phyloP scores from a whole-genome alignment of 2,113 vertebrate species.

The Leptodactylus fuscus region DNA sequence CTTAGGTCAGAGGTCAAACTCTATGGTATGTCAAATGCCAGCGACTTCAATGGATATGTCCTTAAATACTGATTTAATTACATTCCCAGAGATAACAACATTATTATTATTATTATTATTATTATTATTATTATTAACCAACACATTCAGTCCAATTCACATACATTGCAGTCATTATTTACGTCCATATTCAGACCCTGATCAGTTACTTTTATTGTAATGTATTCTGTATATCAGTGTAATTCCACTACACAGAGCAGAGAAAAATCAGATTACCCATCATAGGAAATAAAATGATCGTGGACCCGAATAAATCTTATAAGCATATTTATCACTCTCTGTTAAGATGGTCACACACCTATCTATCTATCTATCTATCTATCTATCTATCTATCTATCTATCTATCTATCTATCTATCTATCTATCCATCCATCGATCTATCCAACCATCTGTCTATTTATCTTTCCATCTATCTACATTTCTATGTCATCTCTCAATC shows the following conservation, averaged over 20 bases:
- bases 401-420: too few species aligned
- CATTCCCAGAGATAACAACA: conserved; percentile 26
- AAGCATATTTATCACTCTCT: too few species aligned
- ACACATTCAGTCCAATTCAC: too few species aligned
- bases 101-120: too few species aligned
- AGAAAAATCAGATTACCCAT: conserved; percentile 20
- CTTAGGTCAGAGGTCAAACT: conserved; percentile 76
- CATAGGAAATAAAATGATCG: too few species aligned
- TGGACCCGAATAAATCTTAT: too few species aligned
- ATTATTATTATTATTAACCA: too few species aligned
- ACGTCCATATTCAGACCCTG: background rate
- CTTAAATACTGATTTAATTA: conserved; percentile 51
- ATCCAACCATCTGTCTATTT: background rate
- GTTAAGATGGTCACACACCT: too few species aligned
- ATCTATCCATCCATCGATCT: too few species aligned
- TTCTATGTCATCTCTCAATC: background rate
- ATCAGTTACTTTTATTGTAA: conserved; percentile 7
- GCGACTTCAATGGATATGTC: conserved; percentile 60
- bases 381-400: background rate
- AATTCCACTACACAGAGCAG: background rate
- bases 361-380: background rate
- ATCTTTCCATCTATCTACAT: background rate
- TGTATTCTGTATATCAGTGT: background rate
- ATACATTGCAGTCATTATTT: background rate
- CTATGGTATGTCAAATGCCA: conserved; percentile 60